Evolutionary conservation across 2,888 invertebrate genomes (phyloP), one percentile per base, ranked within the genome.

Genomic region (Aphodius granarius): DNA sequence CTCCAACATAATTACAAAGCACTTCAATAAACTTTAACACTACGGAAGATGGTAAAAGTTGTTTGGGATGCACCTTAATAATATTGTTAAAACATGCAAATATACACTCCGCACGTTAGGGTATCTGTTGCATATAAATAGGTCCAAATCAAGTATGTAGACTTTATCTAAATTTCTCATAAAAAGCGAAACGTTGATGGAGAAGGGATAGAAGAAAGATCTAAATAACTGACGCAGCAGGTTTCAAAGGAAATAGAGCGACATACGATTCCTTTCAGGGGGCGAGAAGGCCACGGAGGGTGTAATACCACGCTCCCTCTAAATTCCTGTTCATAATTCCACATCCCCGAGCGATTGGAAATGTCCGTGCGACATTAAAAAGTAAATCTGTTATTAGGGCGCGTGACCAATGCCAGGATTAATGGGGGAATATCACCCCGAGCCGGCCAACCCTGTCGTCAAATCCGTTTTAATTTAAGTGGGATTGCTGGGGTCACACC

Each of bases 381-480:
- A 43, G 43, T 43, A 43, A 43, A 43, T 43, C 43, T 43, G 43
- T 43, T 43, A 43, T 43, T 43, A 43, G 43, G 43, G 43, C 43
- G 43, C 43, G 43, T 43, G 43, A 43, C 43, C 43, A 43, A 43
- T 43, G 43, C 2, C 43, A 43, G 43, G 43, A 43, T 43, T 43
- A 43, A 43, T 43, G 43, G 43, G n/a, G 43, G 43, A 43, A 3
- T 43, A 43, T 43, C 13, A 13, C 43, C 43, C 43, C 13, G 43
- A 13, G 6, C 43, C 43, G 43, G 43, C 43, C 43, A 43, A 43
- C 83, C 82, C 83, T 81, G 81, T 83, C 84, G 82, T 84, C 80
- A 85, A 84, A 85, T 84, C 85, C 83, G 81, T 82, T 85, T 85
- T 84, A 83, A 84, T 85, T 86, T 84, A 84, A 84, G 84, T 83